Conservation (phyloP, 35 echinoderm and acorn worm genomes). For the Diadema setosum region DNA sequence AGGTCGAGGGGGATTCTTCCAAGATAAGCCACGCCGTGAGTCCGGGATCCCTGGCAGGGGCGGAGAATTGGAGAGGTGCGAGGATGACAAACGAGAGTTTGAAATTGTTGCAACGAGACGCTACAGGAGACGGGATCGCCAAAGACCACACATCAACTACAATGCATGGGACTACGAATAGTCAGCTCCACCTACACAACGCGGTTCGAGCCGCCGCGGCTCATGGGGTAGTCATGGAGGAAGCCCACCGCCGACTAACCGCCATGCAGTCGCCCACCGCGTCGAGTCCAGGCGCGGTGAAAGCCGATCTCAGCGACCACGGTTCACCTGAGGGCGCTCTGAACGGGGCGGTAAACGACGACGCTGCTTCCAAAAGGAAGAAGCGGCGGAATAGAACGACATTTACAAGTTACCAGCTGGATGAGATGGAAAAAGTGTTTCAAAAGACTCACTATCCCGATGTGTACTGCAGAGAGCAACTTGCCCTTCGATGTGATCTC, state of each 20-base stretch:
- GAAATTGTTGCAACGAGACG: neutral
- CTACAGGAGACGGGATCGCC: neutral
- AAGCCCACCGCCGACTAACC: neutral
- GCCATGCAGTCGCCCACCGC: neutral
- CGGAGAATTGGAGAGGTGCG: neutral
- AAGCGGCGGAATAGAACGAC: conserved; percentile 93
- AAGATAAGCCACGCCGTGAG: neutral
- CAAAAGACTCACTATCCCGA: conserved; percentile 99
- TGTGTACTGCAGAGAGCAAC: conserved; percentile 92
- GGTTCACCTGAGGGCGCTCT: neutral
- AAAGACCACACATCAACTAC: neutral
- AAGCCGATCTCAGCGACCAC: neutral
- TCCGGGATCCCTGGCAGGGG: neutral
- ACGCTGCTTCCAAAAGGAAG: conserved; percentile 66
- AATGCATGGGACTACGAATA: conserved; percentile 2
- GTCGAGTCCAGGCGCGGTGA: neutral
- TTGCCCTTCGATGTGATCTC: conserved; percentile 78
- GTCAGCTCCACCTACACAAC: conserved; percentile 5
- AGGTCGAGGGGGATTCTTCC: neutral
- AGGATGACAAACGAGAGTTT: conserved; percentile 15
- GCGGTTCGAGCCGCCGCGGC: neutral
- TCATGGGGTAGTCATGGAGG: neutral
- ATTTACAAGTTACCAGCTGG: conserved; percentile 94
- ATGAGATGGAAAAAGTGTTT: conserved; percentile 98
- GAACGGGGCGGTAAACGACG: conserved; percentile 31